These are phyloP conservation scores for Struthio camelus DNA, from an alignment of 2,113 vertebrate genomes.

Conservation along the genomic window DNA sequence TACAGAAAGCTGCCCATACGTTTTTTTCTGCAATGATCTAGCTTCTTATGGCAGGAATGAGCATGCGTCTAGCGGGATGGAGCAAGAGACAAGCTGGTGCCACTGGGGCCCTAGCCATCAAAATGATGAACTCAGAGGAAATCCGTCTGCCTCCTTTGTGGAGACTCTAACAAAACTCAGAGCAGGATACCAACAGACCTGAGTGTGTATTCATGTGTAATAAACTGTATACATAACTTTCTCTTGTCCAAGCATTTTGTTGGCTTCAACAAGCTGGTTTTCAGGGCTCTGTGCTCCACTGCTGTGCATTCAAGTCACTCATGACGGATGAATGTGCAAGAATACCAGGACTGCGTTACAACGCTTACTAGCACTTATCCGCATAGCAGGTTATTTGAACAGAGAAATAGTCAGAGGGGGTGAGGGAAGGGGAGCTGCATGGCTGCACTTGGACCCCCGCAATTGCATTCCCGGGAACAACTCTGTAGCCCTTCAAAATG, in stretches of 20 bases:
- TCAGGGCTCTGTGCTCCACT: neutral
- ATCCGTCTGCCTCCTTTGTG: neutral
- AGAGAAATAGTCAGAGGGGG: neutral
- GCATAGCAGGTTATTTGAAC: neutral
- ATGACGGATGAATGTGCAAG: slow-evolving; percentile 5
- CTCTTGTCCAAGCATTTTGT: neutral
- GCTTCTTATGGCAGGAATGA: neutral
- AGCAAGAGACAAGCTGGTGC: neutral
- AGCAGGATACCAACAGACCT: neutral
- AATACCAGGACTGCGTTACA: neutral
- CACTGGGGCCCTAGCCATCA: neutral
- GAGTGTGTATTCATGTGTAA: neutral
- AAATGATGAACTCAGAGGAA: slow-evolving; percentile 3
- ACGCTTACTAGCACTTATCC: neutral
- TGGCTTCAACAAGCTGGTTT: slow-evolving; percentile 2
- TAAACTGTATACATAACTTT: slow-evolving; percentile 41
- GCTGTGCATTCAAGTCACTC: neutral
- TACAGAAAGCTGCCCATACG: no score
- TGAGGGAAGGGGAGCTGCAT: neutral
- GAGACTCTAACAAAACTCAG: neutral
- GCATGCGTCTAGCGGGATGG: accelerated
- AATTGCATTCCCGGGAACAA: neutral
- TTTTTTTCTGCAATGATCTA: neutral
- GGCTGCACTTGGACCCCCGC: neutral
- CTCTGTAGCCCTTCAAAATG: neutral